Percentiles rank a stretch among this genome's conserved stretches.
These are phyloP conservation scores for Gymnodraco acuticeps DNA, from an alignment of 2,797 vertebrate species.

Conservation along the genomic window DNA sequence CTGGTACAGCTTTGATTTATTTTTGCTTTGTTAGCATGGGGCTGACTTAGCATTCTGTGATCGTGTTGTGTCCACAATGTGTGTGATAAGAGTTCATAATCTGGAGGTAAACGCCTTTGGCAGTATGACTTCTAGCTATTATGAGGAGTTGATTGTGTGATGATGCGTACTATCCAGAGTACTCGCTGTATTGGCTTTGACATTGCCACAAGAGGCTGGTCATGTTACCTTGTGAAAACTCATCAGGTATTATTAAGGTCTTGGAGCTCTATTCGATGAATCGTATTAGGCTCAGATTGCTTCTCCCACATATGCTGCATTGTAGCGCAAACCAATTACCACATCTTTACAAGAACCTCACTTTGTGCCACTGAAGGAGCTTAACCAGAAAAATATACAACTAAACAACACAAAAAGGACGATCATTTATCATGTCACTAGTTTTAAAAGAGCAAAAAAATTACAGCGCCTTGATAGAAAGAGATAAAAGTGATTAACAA, in stretches of 20 bases:
- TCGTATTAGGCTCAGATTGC: conserved; percentile 41
- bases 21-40: conserved; percentile 11
- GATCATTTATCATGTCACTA: not conserved
- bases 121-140: conserved; percentile 1
- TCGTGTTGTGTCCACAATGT: not conserved
- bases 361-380: not conserved
- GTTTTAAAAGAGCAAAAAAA: conserved; percentile 11
- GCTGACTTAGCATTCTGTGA: not conserved
- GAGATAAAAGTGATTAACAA: conserved; percentile 39
- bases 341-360: not conserved
- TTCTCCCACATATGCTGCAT: conserved; percentile 31
- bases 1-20: conserved; percentile 45
- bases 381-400: not conserved
- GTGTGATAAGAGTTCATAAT: conserved; percentile 6
- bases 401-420: conserved; percentile 4
- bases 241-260: conserved; percentile 42
- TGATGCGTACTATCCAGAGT: not conserved
- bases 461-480: conserved; percentile 25
- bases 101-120: not conserved
- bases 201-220: conserved; percentile 19
- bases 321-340: not conserved
- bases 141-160: conserved; percentile 33
- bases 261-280: conserved; percentile 28
- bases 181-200: conserved; percentile 32
- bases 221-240: conserved; percentile 33